A percentile compares a stretch with the other conserved stretches of the same genome.
These are phyloP conservation scores for Perodicticus potto DNA, from an alignment of 2,797 vertebrate species.

Conservation along the genomic window DNA sequence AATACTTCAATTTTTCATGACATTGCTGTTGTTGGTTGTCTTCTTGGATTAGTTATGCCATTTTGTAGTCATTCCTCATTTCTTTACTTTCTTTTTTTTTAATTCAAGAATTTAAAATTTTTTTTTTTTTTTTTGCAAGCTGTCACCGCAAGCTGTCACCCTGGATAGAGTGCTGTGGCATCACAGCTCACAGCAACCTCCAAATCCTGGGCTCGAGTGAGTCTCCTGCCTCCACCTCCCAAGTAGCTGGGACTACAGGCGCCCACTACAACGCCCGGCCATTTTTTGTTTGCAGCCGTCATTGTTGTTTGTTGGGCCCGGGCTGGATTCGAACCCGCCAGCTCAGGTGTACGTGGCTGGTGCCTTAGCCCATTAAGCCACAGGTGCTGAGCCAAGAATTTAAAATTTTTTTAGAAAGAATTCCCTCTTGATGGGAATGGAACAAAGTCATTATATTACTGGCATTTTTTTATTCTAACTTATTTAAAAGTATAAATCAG, in stretches of 20 bases:
- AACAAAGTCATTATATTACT: conserved; percentile 14
- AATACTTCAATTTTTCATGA: background rate
- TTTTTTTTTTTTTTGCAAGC: background rate
- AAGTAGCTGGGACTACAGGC: too few relatives aligned
- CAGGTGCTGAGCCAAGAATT: background rate
- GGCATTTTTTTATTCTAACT: conserved; percentile 7
- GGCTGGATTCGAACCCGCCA: too few relatives aligned
- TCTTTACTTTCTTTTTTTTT: background rate
- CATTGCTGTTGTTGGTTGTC: background rate
- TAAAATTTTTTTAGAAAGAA: background rate
- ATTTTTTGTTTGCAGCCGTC: too few relatives aligned
- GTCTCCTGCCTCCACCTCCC: too few relatives aligned
- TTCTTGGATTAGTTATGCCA: conserved; percentile 9
- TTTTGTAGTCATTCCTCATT: conserved; percentile 3
- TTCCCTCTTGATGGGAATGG: background rate
- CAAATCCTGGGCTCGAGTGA: too few relatives aligned
- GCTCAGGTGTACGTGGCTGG: too few relatives aligned
- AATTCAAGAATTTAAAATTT: background rate
- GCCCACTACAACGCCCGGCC: too few relatives aligned
- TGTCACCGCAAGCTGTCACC: too few relatives aligned
- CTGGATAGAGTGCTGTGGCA: too few relatives aligned
- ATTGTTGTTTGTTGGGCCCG: too few relatives aligned
- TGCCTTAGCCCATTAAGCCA: too few relatives aligned
- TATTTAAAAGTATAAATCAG: background rate
- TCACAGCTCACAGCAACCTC: too few relatives aligned